Evolutionary conservation across 1,140 invertebrate genomes (phyloP).

Genomic region (Sitophilus oryzae): DNA sequence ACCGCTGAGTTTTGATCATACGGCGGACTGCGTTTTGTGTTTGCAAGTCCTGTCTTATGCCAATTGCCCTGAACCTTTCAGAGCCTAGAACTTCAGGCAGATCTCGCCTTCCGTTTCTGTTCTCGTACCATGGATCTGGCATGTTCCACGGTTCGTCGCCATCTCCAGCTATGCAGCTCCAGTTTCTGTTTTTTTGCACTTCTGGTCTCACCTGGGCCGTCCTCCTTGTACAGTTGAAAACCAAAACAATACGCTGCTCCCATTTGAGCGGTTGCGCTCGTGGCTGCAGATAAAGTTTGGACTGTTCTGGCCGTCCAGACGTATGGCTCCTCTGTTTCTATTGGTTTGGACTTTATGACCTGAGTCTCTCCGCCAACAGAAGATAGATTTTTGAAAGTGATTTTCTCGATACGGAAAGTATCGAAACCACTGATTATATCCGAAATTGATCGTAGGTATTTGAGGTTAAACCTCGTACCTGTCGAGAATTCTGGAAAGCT

Average conservation of each 20-base stretch:
- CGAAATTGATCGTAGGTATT: conserved; percentile 21
- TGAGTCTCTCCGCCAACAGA: conserved; percentile 24
- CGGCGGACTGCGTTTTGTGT: too few species aligned
- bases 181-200: conserved; percentile 11
- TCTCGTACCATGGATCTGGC: too few species aligned
- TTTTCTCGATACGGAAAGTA: conserved; percentile 28
- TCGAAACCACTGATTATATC: conserved; percentile 16
- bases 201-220: conserved; percentile 8
- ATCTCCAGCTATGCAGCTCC: conserved; percentile 21
- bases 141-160: too few species aligned
- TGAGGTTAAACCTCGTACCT: conserved; percentile 28
- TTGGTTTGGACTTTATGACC: conserved; percentile 21
- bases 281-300: conserved; percentile 15
- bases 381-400: conserved; percentile 21
- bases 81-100: too few species aligned
- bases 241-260: too few species aligned
- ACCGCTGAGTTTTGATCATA: too few species aligned
- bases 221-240: conserved; percentile 18
- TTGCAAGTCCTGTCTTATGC: too few species aligned
- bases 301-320: conserved; percentile 12
- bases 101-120: too few species aligned
- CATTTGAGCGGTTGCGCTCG: conserved; percentile 17
- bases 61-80: too few species aligned
- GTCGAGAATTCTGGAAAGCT: conserved; percentile 21
- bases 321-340: conserved; percentile 13